Percentiles rank a stretch among this genome's conserved stretches.
Conservation (phyloP, 30 jellyfish, hydroid and myxozoan genomes). For the Haliclystus octoradiatus region DNA sequence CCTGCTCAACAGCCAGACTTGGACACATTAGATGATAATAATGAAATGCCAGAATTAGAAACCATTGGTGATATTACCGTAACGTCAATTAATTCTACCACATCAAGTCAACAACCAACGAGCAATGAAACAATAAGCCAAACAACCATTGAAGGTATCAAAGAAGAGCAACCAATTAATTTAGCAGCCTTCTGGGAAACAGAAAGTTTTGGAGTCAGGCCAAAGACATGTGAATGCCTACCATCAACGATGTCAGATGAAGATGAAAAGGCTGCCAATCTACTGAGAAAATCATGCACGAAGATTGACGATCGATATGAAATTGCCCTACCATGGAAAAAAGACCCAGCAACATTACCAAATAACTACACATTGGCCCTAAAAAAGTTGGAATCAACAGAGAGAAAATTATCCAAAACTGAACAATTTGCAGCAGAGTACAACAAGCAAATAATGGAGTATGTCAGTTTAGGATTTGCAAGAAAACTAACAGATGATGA, state of each 20-base stretch:
- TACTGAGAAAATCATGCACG: background rate
- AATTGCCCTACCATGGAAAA: constrained; percentile 55
- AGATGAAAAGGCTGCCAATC: background rate
- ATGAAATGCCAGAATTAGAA: no score
- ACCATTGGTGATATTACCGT: no score
- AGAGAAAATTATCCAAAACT: constrained; percentile 17
- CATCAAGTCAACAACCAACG: no score
- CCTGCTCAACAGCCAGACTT: no score
- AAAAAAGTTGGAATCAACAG: constrained; percentile 31
- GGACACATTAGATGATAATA: no score
- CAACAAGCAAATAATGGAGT: constrained; percentile 28
- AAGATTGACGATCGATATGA: constrained; percentile 10
- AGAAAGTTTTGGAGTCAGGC: background rate
- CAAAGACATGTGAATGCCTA: background rate
- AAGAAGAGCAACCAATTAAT: background rate
- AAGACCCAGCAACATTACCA: constrained; percentile 45
- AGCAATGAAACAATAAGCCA: no score
- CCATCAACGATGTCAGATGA: background rate
- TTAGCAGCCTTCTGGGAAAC: background rate
- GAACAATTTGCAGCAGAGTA: constrained; percentile 47
- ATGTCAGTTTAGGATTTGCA: constrained; percentile 10
- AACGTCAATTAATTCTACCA: no score
- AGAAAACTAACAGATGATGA: constrained; percentile 19
- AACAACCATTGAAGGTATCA: no score
- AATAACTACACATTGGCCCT: constrained; percentile 30